Base-by-base conservation (phyloP, 2,113 vertebrate genomes). In the Pterophyllum scalare region DNA sequence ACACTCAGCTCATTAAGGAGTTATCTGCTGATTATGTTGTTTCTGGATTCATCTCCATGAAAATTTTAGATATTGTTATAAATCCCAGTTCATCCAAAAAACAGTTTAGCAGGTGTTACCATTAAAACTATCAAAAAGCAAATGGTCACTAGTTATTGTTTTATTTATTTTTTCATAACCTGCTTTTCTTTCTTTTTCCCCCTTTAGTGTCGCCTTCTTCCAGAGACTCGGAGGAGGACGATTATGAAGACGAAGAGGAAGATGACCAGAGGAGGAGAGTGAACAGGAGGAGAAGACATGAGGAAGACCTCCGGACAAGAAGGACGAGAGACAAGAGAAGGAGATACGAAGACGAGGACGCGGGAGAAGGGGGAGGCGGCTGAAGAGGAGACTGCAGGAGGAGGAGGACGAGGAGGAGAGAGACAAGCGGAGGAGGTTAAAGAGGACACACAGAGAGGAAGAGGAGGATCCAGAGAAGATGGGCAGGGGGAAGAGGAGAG, bases 141-240 rank as follows among this genome's bases (percentile, higher is more conserved):
- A 49, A 70, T 70, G 7, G 26, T 67, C 17, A 43, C 17, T 22
- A 22, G 15, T 46, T 67, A 24, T 17, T 70, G 65, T 2, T 75
- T 15, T 33, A 10, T 57, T 17, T 72, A 13, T 49, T 12, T 57
- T 4, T 56, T 67, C 52, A 33, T 28, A 13, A 1, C 28, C 2
- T 31, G 0, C 28, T 8, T 11, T 38, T 31, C 7, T 11, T 40
- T 43, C 38, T 15, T 72, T 33, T n/a, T 58, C 56, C 26, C 19
- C 19, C 54, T 77, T 70, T 35, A 95, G 95, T 56, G 24, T 88
- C 87, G 0, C 20, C 62, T 2, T 88, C 88, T 4, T 95, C 96
- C 3, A 97, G 96, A 94, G 96, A 97, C 81, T 97, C 97, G 0
- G 97, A 98, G 74, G 97, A 97, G 0, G 97, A 94, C 0, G 87